A percentile compares a stretch with the other conserved stretches of the same genome.
Conservation (phyloP, 2,797 vertebrate species). For the Alectoris magna region DNA sequence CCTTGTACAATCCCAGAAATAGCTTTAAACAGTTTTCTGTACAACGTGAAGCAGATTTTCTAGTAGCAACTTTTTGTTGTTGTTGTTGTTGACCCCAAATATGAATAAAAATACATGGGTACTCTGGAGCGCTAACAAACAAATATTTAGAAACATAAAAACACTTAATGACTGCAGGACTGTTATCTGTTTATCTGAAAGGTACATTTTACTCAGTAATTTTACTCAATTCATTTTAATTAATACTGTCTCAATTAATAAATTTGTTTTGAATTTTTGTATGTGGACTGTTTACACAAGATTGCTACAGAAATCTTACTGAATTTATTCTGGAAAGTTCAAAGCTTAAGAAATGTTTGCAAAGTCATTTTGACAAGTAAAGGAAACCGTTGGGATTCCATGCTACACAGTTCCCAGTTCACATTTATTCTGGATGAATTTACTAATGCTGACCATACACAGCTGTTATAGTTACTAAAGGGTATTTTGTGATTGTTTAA, state of each 20-base stretch:
- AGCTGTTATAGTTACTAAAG: conserved; percentile 66
- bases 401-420: not conserved
- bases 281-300: not conserved
- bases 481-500: conserved; percentile 69
- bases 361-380: not conserved
- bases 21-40: not conserved
- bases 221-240: conserved; percentile 2
- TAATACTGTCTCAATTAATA: not conserved
- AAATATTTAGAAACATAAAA: not conserved
- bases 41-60: not conserved
- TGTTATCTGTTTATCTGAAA: not conserved
- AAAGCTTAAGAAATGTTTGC: conserved; percentile 19
- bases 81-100: not conserved
- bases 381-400: not conserved
- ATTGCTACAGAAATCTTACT: not conserved
- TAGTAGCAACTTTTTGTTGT: not conserved
- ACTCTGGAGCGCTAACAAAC: not conserved
- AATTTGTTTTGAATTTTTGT: not conserved
- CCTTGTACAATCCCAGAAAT: not conserved
- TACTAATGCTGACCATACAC: conserved; percentile 61
- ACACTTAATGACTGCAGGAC: not conserved
- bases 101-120: not conserved
- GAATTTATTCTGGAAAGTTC: conserved; percentile 1
- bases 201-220: not conserved
- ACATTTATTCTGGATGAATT: conserved; percentile 51